These are phyloP conservation scores for Habropoda laboriosa DNA, from an alignment of 1,140 invertebrate genomes.

Conservation along the genomic window DNA sequence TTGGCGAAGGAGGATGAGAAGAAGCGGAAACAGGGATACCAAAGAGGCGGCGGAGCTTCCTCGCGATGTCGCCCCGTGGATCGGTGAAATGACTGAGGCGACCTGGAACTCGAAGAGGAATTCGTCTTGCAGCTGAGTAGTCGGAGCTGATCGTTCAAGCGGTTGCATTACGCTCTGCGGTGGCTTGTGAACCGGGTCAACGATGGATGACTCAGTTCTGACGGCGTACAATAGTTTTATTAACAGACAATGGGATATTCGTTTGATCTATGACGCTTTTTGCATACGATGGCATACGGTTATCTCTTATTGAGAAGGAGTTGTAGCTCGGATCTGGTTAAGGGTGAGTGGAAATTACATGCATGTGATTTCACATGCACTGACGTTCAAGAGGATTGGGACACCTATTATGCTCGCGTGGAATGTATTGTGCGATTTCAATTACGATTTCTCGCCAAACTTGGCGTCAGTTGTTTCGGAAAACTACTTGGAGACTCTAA, in stretches of 20 bases:
- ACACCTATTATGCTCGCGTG: too few relatives aligned
- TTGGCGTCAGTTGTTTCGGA: too few relatives aligned
- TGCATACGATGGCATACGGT: neutral
- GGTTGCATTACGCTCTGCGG: conserved; percentile 10
- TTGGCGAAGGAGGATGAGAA: neutral
- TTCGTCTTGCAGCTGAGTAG: neutral
- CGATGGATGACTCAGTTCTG: conserved; percentile 6
- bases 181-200: conserved; percentile 10
- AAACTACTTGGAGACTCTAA: too few relatives aligned
- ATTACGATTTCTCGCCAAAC: too few relatives aligned
- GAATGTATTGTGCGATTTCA: too few relatives aligned
- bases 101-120: conserved; percentile 1
- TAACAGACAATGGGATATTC: conserved; percentile 1
- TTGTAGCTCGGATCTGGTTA: neutral
- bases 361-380: too few relatives aligned
- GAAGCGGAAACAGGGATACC: neutral
- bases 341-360: neutral
- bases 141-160: neutral
- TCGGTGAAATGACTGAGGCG: neutral
- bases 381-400: too few relatives aligned
- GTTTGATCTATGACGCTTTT: conserved; percentile 6
- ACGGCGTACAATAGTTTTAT: conserved; percentile 7
- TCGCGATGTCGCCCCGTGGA: neutral
- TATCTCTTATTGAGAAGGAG: neutral
- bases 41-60: neutral